Conservation (phyloP, 2,113 vertebrate species). For the Ondatra zibethicus region DNA sequence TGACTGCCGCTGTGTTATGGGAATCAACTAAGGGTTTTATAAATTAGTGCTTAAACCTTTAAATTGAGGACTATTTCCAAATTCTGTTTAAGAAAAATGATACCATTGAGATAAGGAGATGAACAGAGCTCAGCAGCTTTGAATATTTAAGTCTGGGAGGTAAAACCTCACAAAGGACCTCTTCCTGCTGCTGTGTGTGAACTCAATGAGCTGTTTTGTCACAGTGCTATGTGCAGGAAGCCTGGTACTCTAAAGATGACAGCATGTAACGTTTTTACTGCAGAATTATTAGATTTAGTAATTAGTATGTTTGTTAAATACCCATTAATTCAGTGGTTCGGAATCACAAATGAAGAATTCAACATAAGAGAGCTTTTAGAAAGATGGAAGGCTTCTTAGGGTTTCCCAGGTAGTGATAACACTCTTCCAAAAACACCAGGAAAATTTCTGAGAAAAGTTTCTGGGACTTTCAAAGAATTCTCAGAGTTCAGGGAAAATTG, state of each 20-base stretch:
- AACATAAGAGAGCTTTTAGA: neutral
- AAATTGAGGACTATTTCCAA: constrained; percentile 66
- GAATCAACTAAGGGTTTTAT: constrained; percentile 70
- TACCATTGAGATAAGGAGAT: constrained; percentile 62
- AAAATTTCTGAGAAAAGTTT: constrained; percentile 76
- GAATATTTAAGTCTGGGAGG: constrained; percentile 65
- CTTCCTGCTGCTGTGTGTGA: constrained; percentile 66
- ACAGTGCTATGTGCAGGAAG: constrained; percentile 60
- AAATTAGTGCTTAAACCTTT: constrained; percentile 68
- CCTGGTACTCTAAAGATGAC: constrained; percentile 71
- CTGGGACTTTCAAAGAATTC: constrained; percentile 80
- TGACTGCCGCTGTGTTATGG: constrained; percentile 65
- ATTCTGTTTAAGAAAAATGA: constrained; percentile 64
- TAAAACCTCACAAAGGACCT: neutral
- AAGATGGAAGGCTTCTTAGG: constrained; percentile 48
- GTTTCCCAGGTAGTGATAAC: constrained; percentile 71
- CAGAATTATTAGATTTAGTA: constrained; percentile 76
- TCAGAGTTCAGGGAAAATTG: constrained; percentile 79
- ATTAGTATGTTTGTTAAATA: neutral
- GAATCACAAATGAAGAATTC: constrained; percentile 72
- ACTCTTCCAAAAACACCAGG: constrained; percentile 74
- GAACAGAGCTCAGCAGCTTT: neutral
- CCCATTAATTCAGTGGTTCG: constrained; percentile 51
- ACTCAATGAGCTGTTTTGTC: constrained; percentile 20
- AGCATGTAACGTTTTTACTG: constrained; percentile 68